Base-by-base conservation (phyloP, 2,797 vertebrate genomes). In the Poecilia gillii region DNA sequence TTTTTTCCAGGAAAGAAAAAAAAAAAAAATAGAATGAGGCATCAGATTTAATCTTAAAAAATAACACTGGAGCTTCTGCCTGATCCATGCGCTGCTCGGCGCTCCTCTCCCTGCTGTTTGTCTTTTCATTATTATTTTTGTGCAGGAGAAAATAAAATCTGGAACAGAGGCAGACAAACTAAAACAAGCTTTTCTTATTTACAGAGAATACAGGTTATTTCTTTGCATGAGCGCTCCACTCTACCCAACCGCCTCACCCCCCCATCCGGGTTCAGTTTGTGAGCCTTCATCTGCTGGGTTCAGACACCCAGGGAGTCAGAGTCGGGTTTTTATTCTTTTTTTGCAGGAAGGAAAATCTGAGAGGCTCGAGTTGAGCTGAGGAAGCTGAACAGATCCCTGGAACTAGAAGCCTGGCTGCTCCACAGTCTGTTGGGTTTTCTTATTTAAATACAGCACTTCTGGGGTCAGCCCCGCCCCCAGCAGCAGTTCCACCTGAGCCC, bases 151-250 rank as follows among this genome's bases (percentile, higher is more conserved):
- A 92, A 93, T 88, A 90, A 88, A 88, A 81, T 89, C 82, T 93
- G 70, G 68, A 92, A 90, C 14, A 23, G 75, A 90, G 87, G 81
- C 80, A 76, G 83, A 87, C 74, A 87, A 89, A 82, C 83, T 86
- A 87, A 93, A 89, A 93, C 80, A 87, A 91, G 85, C 87, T 73
- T 87, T 91, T 92, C 79, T 81, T 95, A 94, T 95, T 95, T 95
- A 96, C 94, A 96, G 0, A 92, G 87, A 90, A 88, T 89, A 93
- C 81, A 93, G 80, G 88, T n/a, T 81, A 78, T 84, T 81, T 89
- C 64, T 85, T 91, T 90, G 88, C 85, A 88, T 91, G 73, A 83
- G 77, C 80, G 47, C 83, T 76, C 75, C 78, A 78, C 79, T 7
- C 55, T 46, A 78, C 55, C 4, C 55, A 14, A 31, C 55, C 28